Conservation (phyloP, 1,140 invertebrate genomes). For the Papilio aristodemus region DNA sequence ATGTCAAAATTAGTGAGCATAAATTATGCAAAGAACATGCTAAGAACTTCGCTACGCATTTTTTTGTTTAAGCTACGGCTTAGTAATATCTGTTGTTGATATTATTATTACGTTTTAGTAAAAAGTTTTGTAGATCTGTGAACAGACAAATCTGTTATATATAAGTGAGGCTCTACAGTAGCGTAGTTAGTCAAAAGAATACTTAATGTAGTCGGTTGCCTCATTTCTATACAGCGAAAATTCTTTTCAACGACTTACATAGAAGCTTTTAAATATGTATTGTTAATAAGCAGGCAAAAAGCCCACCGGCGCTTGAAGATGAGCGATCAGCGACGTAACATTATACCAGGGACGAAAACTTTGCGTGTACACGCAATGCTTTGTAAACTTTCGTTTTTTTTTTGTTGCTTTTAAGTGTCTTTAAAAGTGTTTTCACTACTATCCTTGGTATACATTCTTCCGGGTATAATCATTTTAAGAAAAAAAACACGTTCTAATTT, state of each 20-base stretch:
- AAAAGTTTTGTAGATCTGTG: neutral
- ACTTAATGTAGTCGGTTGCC: conserved; percentile 31
- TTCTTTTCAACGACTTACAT: conserved; percentile 33
- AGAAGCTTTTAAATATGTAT: conserved; percentile 34
- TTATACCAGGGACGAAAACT: conserved; percentile 9
- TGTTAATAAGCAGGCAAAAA: conserved; percentile 34
- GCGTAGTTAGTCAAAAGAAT: conserved; percentile 31
- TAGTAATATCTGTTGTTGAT: too few relatives aligned
- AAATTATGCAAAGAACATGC: too few relatives aligned
- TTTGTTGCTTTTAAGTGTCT: neutral
- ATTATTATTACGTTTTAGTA: too few relatives aligned
- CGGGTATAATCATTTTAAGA: too few relatives aligned
- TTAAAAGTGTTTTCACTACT: too few relatives aligned
- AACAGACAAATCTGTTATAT: neutral
- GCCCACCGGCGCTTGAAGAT: conserved; percentile 30
- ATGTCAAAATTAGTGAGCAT: too few relatives aligned
- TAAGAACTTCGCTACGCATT: too few relatives aligned
- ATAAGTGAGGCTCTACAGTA: neutral
- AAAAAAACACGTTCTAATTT: too few relatives aligned
- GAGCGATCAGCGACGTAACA: conserved; percentile 29
- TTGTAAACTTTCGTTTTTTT: neutral
- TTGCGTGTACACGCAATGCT: neutral
- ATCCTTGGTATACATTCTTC: too few relatives aligned
- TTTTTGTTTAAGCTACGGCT: too few relatives aligned
- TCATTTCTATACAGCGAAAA: conserved; percentile 29